Evolutionary conservation across 2,797 vertebrate genomes (phyloP), one percentile per base, ranked within the genome.

Genomic region (Gymnoscopelus microlampas): DNA sequence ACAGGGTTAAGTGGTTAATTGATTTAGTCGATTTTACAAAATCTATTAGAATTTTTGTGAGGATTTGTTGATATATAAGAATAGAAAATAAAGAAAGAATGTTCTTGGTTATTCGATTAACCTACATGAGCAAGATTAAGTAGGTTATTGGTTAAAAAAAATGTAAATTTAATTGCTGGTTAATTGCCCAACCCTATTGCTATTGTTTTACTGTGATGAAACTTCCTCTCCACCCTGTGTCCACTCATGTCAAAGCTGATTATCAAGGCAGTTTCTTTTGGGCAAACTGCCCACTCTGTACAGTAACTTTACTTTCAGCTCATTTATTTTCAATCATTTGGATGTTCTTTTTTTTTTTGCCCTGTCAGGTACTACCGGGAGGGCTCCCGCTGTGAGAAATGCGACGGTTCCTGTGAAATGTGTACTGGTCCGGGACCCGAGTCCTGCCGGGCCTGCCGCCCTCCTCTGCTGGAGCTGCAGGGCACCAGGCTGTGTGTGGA

Each of bases 401-500:
- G 93, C 72, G 84, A 89, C 66, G 70, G 24, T 14, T 91, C 88
- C 5, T 94, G 93, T 66, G 83, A 93, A 69, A 66, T 74, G 73
- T 93, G 93, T 35, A 68, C 77, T 0, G 91, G 90, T 53, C 86
- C 89, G 0, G 93, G 87, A 0, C 66, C 83, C 0, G 90, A 93
- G 6, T 87, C 90, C 51, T 95, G 94, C 77, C 83, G 86, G 13
- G 69, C 70, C 1, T 93, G 93, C 55, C 68, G 73, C 1, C 80
- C 83, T 65, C 90, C 82, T 47, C 80, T 81, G 1, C 73, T 94
- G 76, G 87, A 94, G 58, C 78, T 94, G 29, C 83, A 90, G 24
- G 91, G 91, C 35, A 92, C 90, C 63, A 91, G 88, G 59, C 78
- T 93, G 60, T 95, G 93, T 71, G 91, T 94, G 32, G 85, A 93